phyloP scores from a whole-genome alignment of 2,888 invertebrate genomes.

The Embidobia sp. region DNA sequence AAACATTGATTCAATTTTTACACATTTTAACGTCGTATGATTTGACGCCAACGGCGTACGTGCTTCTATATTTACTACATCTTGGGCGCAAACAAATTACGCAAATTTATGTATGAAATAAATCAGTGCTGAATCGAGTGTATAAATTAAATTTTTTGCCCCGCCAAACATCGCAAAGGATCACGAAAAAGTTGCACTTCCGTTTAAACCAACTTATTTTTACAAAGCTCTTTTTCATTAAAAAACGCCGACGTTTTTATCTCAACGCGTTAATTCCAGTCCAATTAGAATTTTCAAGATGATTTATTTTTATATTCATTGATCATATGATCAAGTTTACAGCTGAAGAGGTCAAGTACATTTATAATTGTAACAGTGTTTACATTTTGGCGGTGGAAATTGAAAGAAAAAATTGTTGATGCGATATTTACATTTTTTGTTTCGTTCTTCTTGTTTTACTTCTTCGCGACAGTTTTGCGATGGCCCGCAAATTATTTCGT shows the following conservation, averaged over 20 bases:
- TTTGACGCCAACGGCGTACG: neutral
- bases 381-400: too few relatives aligned
- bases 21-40: slow-evolving; percentile 11
- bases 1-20: slow-evolving; percentile 29
- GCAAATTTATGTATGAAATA: slow-evolving; percentile 32
- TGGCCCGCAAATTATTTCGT: slow-evolving; percentile 26
- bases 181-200: slow-evolving; percentile 2
- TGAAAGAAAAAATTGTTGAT: too few relatives aligned
- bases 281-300: slow-evolving; percentile 18
- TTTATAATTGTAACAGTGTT: neutral
- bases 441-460: too few relatives aligned
- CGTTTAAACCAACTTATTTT: neutral
- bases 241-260: neutral
- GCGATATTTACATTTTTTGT: too few relatives aligned
- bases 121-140: slow-evolving; percentile 9
- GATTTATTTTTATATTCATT: slow-evolving; percentile 24
- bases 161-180: neutral
- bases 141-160: slow-evolving; percentile 37
- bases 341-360: slow-evolving; percentile 8
- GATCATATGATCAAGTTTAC: slow-evolving; percentile 11
- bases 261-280: slow-evolving; percentile 3
- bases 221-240: neutral
- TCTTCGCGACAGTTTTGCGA: neutral
- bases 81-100: slow-evolving; percentile 28
- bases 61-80: slow-evolving; percentile 14